Evolutionary conservation across 2,113 vertebrate species (phyloP), one percentile per base, ranked within the genome.

Genomic region (Hipposideros armiger): DNA sequence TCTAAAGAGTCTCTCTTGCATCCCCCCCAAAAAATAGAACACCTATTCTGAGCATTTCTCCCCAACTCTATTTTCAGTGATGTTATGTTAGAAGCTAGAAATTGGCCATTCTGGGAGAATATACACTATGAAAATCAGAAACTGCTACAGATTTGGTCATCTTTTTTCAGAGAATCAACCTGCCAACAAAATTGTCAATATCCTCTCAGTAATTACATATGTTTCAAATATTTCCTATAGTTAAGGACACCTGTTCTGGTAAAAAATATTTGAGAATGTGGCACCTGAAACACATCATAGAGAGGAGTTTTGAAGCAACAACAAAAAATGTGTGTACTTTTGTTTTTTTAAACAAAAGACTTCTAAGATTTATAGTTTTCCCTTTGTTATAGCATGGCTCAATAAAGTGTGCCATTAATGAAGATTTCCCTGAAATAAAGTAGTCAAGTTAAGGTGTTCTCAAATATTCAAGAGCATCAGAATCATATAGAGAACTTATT

Each of bases 51-150:
- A 95, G 74, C 52, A 81, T 74, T 42, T 67, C 26, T 69, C 36
- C 24, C 40, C 30, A 89, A n/a, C 5, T 91, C 72, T 47, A 83
- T 72, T 91, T 87, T 88, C 36, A 94, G 17, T 73, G 32, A 87
- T 22, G 32, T 81, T 73, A 64, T 81, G 40, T 56, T 36, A 91
- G 45, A 73, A 85, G 58, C 24, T 73, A 45, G 56, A 90, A 87
- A 87, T 14, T 73, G 28, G 11, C 10, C 15, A 42, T 74, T 50
- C 36, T 24, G 11, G 4, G 42, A 70, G 56, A 90, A 58, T 36
- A 60, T 16, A 87, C 7, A 96, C 26, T 32, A 60, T 2, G 30
- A 4, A 95, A 93, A 95, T 91, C 19, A 28, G 16, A 5, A 95
- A 81, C 76, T 36, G 11, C 13, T 82, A 86, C 15, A 74, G 64